phyloP scores from a whole-genome alignment of 2,113 vertebrate species.

The Atherinomorus stipes region DNA sequence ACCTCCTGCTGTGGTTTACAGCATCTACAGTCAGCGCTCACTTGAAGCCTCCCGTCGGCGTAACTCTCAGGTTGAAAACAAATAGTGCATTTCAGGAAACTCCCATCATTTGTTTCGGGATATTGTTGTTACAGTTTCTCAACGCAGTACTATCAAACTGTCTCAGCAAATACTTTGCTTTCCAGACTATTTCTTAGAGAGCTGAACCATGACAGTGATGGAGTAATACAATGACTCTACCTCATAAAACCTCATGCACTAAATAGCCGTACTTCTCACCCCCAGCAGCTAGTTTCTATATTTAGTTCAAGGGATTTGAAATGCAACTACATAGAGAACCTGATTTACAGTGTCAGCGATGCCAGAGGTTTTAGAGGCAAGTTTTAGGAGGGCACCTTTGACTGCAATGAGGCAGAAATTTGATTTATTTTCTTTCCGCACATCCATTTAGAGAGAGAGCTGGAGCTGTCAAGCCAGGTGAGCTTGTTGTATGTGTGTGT shows the following conservation, averaged over 20 bases:
- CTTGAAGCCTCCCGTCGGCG: slow-evolving; percentile 9
- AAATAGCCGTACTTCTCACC: slow-evolving; percentile 57
- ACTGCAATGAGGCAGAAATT: neutral
- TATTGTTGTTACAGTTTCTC: neutral
- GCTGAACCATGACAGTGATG: slow-evolving; percentile 57
- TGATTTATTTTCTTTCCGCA: slow-evolving; percentile 11
- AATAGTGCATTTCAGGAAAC: slow-evolving; percentile 18
- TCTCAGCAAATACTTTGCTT: slow-evolving; percentile 37
- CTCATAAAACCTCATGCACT: slow-evolving; percentile 39
- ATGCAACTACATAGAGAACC: slow-evolving; percentile 40
- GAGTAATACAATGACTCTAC: slow-evolving; percentile 41
- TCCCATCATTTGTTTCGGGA: neutral
- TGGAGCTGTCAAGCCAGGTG: slow-evolving; percentile 25
- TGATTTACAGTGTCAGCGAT: slow-evolving; percentile 29
- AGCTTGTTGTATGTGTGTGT: slow-evolving; percentile 14
- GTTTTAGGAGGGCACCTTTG: slow-evolving; percentile 2
- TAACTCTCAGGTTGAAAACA: slow-evolving; percentile 34
- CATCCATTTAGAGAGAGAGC: slow-evolving; percentile 2
- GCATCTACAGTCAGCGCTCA: slow-evolving; percentile 22
- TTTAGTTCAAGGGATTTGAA: slow-evolving; percentile 58
- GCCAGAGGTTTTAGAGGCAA: slow-evolving; percentile 22
- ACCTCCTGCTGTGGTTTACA: slow-evolving; percentile 45
- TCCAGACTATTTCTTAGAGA: slow-evolving; percentile 52
- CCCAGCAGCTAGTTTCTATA: slow-evolving; percentile 44
- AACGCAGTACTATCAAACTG: slow-evolving; percentile 30